Evolutionary conservation across 2,797 vertebrate genomes (phyloP).

Genomic region (Enteromius thamalakanensis): DNA sequence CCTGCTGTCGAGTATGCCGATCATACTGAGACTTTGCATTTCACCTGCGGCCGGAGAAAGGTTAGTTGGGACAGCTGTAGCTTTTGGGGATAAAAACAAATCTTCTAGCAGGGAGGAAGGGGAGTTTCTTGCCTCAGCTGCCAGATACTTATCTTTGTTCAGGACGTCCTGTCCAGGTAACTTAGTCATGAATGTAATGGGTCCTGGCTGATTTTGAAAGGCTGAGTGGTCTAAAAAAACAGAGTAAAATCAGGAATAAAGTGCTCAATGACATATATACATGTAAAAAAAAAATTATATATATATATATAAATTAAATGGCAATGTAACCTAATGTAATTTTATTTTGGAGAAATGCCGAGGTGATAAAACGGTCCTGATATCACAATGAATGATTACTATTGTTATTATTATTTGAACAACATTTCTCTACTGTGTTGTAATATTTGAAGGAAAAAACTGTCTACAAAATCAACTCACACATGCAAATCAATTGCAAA

Average conservation of each 20-base stretch:
- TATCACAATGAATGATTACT: too few species aligned
- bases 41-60: background rate
- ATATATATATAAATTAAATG: background rate
- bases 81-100: background rate
- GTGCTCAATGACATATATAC: background rate
- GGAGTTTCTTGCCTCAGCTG: slow-evolving; percentile 12
- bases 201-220: slow-evolving; percentile 47
- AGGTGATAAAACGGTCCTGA: too few species aligned
- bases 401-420: too few species aligned
- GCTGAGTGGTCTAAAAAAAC: slow-evolving; percentile 34
- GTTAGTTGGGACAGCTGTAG: background rate
- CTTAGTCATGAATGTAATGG: background rate
- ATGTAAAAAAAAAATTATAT: background rate
- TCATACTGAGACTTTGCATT: background rate
- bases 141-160: slow-evolving; percentile 29
- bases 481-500: too few species aligned
- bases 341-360: too few species aligned
- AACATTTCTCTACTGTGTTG: too few species aligned
- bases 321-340: too few species aligned
- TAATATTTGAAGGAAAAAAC: too few species aligned
- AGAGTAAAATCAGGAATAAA: background rate
- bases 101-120: slow-evolving; percentile 6
- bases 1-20: background rate
- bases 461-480: too few species aligned
- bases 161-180: background rate